Conservation (phyloP, 2,113 vertebrate genomes). For the Thalassoma bifasciatum region DNA sequence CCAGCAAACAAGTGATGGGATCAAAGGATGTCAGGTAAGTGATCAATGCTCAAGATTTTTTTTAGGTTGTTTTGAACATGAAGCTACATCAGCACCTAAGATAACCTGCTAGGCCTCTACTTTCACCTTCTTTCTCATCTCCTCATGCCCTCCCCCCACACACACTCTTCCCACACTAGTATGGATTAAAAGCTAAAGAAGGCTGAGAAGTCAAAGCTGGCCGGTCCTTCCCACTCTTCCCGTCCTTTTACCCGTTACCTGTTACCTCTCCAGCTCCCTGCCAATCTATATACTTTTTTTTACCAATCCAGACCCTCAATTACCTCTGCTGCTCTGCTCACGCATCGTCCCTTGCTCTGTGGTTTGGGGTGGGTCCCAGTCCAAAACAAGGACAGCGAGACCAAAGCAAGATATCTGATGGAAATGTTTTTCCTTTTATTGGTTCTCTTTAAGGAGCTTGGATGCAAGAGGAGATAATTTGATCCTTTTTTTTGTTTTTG, state of each 20-base stretch:
- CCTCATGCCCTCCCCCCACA: constrained; percentile 34
- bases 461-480: constrained; percentile 29
- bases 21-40: neutral
- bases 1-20: neutral
- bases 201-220: constrained; percentile 79
- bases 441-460: constrained; percentile 13
- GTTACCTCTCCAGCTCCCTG: constrained; percentile 27
- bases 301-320: constrained; percentile 48
- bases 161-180: constrained; percentile 48
- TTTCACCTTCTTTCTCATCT: constrained; percentile 57
- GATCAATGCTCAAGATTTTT: too few species aligned
- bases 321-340: constrained; percentile 36
- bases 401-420: constrained; percentile 32
- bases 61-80: neutral
- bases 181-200: constrained; percentile 83
- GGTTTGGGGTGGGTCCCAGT: constrained; percentile 75
- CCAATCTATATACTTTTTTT: constrained; percentile 54
- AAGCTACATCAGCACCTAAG: neutral
- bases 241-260: constrained; percentile 50
- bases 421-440: constrained; percentile 41
- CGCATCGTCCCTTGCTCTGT: constrained; percentile 32
- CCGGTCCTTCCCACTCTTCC: constrained; percentile 56
- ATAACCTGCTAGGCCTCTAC: constrained; percentile 26
- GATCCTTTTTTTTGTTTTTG: neutral
- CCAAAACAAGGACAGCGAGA: constrained; percentile 50